A percentile compares a stretch with the other conserved stretches of the same genome.
Conservation (phyloP, 2,888 invertebrate genomes). For the Sylvicola cinctus region DNA sequence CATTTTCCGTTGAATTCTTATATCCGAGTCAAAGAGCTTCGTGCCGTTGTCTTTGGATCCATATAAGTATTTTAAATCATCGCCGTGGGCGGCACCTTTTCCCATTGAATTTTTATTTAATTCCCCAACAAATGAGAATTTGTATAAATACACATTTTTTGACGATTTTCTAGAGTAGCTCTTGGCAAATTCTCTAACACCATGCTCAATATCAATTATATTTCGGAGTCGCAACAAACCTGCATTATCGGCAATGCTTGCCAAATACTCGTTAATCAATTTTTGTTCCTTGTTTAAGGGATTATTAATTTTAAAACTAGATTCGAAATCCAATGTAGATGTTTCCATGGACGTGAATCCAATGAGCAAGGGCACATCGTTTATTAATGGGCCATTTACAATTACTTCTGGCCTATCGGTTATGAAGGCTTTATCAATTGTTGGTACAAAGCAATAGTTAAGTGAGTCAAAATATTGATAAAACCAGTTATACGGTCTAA, state of each 20-base stretch:
- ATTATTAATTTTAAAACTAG: no score
- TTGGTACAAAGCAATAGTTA: slow-evolving; percentile 4
- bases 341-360: slow-evolving; percentile 6
- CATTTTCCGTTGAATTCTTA: neutral
- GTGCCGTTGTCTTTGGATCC: neutral
- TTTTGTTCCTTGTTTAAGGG: no score
- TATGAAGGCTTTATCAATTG: slow-evolving; percentile 2
- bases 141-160: slow-evolving; percentile 16
- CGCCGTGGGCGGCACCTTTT: slow-evolving; percentile 3
- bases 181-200: neutral
- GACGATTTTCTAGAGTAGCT: neutral
- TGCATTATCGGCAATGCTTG: neutral
- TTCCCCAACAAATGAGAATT: slow-evolving; percentile 18
- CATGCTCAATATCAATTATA: neutral
- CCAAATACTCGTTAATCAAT: neutral
- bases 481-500: no score
- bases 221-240: neutral
- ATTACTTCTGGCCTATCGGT: slow-evolving; percentile 1
- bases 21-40: neutral
- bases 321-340: no score
- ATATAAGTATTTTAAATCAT: slow-evolving; percentile 2
- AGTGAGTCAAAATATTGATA: slow-evolving; percentile 2
- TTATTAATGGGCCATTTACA: neutral
- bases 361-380: slow-evolving; percentile 7
- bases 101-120: slow-evolving; percentile 9